Percentiles rank a stretch among this genome's conserved stretches.
Conservation (phyloP, 2,113 vertebrate genomes). For the Alaudala cheleensis region DNA sequence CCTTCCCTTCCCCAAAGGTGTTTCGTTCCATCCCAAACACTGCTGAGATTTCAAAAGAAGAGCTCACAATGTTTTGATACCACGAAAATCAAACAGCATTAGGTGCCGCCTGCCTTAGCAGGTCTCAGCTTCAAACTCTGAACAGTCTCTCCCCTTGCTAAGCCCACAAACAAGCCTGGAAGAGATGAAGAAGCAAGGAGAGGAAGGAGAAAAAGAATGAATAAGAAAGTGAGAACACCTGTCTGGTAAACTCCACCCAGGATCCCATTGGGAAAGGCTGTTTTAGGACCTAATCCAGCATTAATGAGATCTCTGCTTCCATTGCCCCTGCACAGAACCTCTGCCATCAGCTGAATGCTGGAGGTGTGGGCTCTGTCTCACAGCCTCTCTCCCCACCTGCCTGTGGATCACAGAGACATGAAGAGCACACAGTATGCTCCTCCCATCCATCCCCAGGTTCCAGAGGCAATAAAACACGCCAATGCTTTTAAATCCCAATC, state of each 20-base stretch:
- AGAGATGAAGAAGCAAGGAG: background rate
- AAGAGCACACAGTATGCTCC: background rate
- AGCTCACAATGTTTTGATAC: background rate
- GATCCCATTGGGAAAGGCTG: background rate
- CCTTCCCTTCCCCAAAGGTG: background rate
- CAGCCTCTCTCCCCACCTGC: background rate
- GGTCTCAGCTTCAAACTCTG: background rate
- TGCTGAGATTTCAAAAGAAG: background rate
- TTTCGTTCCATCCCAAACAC: background rate
- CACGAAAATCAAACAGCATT: background rate
- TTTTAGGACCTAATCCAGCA: background rate
- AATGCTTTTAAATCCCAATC: background rate
- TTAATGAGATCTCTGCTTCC: background rate
- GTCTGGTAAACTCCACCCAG: background rate
- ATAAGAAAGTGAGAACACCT: background rate
- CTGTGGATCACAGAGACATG: background rate
- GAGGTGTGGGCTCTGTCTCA: background rate
- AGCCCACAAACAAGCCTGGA: background rate
- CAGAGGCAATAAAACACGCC: background rate
- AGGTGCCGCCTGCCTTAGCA: background rate
- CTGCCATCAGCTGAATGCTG: background rate
- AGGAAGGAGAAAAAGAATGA: background rate
- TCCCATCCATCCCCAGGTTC: background rate
- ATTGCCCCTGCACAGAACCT: background rate
- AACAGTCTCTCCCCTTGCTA: background rate